phyloP scores from a whole-genome alignment of 23 tunicate species.

The Halocynthia roretzi region DNA sequence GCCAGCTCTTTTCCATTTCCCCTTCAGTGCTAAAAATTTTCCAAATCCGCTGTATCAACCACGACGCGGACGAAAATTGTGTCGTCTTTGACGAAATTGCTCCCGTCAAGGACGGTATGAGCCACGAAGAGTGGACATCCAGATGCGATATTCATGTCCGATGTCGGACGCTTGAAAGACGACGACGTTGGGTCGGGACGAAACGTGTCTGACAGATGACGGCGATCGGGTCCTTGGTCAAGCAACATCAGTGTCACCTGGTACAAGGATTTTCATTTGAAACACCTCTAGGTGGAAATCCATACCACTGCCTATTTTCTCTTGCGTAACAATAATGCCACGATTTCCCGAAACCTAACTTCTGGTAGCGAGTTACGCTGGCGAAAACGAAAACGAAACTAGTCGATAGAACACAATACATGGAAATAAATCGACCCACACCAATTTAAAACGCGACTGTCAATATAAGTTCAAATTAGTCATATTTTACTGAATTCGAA shows the following conservation, averaged over 20 bases:
- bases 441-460: too few species aligned
- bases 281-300: too few species aligned
- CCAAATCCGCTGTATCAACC: constrained; percentile 71
- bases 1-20: background rate
- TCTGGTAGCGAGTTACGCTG: background rate
- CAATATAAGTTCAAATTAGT: too few species aligned
- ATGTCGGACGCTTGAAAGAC: constrained; percentile 71
- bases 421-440: too few species aligned
- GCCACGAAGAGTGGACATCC: constrained; percentile 91
- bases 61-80: constrained; percentile 51
- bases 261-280: background rate
- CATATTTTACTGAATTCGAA: too few species aligned
- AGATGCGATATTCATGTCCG: constrained; percentile 97
- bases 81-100: constrained; percentile 73
- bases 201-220: constrained; percentile 85
- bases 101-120: constrained; percentile 66
- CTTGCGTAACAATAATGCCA: background rate
- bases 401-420: background rate
- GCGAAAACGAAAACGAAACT: background rate
- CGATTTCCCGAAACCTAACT: background rate
- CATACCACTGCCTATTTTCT: background rate
- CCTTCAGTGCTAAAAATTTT: constrained; percentile 36
- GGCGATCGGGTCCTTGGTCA: constrained; percentile 70
- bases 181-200: constrained; percentile 91
- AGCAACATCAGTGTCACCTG: constrained; percentile 88